Evolutionary conservation across 2,113 vertebrate genomes (phyloP).

Genomic region (Hystrix cristata): DNA sequence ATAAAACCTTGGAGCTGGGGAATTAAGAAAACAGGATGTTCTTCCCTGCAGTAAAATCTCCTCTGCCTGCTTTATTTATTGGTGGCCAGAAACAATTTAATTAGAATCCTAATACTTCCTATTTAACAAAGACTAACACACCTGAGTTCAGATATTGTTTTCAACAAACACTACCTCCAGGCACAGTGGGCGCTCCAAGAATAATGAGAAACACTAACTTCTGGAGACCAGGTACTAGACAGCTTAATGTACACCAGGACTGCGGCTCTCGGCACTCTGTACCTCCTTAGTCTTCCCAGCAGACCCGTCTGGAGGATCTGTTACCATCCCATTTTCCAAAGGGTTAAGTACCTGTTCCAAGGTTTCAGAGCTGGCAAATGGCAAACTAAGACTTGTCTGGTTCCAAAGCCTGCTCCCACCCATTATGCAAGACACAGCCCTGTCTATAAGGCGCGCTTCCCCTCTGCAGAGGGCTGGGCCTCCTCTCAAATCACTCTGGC

Average conservation of each 20-base stretch:
- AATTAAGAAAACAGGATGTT: conserved; percentile 28
- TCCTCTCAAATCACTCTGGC: neutral
- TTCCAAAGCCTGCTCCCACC: neutral
- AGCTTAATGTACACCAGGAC: neutral
- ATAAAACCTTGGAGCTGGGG: conserved; percentile 47
- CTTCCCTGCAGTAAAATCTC: conserved; percentile 40
- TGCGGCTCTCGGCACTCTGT: neutral
- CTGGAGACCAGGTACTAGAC: neutral
- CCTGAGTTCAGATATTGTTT: neutral
- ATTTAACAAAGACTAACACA: conserved; percentile 57
- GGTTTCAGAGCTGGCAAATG: neutral
- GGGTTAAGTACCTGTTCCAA: neutral
- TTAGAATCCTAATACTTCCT: conserved; percentile 45
- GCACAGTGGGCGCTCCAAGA: neutral
- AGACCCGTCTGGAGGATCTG: neutral
- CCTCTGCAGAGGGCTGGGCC: neutral
- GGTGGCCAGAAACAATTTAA: conserved; percentile 48
- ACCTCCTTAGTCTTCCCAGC: neutral
- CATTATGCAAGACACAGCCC: neutral
- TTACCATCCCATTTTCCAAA: neutral
- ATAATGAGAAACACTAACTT: neutral
- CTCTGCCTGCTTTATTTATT: conserved; percentile 3
- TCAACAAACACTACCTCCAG: neutral
- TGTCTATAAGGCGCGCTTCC: too few relatives aligned
- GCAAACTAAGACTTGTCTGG: neutral